A percentile compares a stretch with the other conserved stretches of the same genome.
These are phyloP conservation scores for Paracentrotus lividus DNA, from an alignment of 53 echinoderm and acorn worm genomes.

Conservation along the genomic window DNA sequence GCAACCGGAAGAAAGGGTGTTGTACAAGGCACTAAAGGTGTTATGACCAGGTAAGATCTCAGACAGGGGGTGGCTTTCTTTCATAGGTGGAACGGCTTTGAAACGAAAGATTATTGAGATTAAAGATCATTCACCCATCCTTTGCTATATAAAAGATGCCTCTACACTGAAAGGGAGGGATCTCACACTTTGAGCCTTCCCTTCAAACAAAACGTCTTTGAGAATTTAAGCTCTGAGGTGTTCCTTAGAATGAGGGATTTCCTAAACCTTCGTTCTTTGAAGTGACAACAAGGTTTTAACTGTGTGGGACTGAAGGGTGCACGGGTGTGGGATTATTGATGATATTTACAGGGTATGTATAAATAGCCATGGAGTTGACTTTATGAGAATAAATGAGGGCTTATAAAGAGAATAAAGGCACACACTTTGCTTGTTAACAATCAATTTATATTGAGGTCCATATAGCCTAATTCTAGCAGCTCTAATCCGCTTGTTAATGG, in stretches of 20 bases:
- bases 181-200: no score
- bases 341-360: neutral
- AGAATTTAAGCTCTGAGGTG: neutral
- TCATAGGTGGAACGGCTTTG: no score
- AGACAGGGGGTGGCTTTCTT: no score
- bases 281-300: conserved; percentile 16
- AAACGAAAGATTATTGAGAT: no score
- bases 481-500: neutral
- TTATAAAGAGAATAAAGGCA: neutral
- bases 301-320: no score
- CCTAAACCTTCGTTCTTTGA: neutral
- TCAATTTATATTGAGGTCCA: neutral
- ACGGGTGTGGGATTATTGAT: neutral
- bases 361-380: neutral
- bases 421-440: neutral
- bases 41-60: neutral
- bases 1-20: neutral
- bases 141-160: neutral
- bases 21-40: neutral
- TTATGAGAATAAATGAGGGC: neutral
- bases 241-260: neutral
- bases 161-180: neutral
- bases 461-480: neutral
- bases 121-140: neutral
- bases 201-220: neutral